These are phyloP conservation scores for Gymnoscopelus braueri DNA, from an alignment of 2,797 vertebrate genomes.

Conservation along the genomic window DNA sequence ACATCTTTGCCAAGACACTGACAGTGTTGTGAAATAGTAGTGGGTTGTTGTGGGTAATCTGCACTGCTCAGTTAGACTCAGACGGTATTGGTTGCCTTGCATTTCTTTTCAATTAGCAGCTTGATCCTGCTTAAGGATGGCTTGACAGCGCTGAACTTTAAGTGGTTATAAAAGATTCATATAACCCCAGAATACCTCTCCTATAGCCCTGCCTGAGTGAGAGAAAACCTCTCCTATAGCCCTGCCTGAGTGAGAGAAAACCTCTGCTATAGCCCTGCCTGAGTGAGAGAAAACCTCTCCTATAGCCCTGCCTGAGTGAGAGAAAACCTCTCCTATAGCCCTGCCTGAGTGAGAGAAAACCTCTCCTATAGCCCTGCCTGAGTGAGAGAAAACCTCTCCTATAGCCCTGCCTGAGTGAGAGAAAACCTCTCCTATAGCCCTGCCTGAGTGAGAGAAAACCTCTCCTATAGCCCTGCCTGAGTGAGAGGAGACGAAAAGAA, in stretches of 20 bases:
- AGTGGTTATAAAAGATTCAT: too few relatives aligned
- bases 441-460: neutral
- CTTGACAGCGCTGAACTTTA: too few relatives aligned
- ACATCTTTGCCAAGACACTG: neutral
- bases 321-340: neutral
- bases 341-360: neutral
- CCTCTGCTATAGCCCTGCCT: too few relatives aligned
- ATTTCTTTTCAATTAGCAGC: neutral
- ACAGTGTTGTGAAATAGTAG: neutral
- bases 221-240: too few relatives aligned
- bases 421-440: too few relatives aligned
- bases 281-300: neutral
- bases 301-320: neutral
- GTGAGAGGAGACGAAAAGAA: neutral
- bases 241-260: neutral
- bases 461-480: neutral
- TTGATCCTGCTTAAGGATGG: too few relatives aligned
- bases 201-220: too few relatives aligned
- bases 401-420: neutral
- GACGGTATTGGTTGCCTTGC: constrained; percentile 14
- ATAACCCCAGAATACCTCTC: neutral
- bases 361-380: too few relatives aligned
- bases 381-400: too few relatives aligned
- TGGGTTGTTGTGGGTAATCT: constrained; percentile 42
- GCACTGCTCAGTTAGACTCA: constrained; percentile 15